Percentiles rank a stretch among this genome's conserved stretches.
These are phyloP conservation scores for Meteorus sp. DNA, from an alignment of 1,140 invertebrate species.

Conservation along the genomic window DNA sequence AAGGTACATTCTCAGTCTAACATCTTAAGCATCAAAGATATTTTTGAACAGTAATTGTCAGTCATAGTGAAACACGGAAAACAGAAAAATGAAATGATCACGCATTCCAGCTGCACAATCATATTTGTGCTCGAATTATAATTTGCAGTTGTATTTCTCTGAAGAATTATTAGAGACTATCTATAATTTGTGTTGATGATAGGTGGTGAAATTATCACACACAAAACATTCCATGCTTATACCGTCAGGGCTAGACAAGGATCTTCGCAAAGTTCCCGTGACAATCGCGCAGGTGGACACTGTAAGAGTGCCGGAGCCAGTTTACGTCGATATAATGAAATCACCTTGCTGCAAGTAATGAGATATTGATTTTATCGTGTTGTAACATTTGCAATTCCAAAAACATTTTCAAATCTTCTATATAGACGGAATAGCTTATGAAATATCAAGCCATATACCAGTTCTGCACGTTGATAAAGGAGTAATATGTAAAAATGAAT, in stretches of 20 bases:
- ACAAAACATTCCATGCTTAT: slow-evolving; percentile 89
- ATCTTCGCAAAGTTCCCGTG: slow-evolving; percentile 72
- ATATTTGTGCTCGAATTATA: neutral
- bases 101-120: too few species aligned
- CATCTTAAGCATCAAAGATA: too few species aligned
- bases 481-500: too few species aligned
- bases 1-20: too few species aligned
- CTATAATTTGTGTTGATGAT: slow-evolving; percentile 40
- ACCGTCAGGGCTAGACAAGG: slow-evolving; percentile 84
- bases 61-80: too few species aligned
- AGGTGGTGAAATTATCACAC: slow-evolving; percentile 63
- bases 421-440: too few species aligned
- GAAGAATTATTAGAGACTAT: neutral
- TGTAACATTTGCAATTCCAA: too few species aligned
- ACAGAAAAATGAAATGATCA: too few species aligned
- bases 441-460: too few species aligned
- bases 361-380: slow-evolving; percentile 11
- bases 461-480: too few species aligned
- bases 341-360: slow-evolving; percentile 66
- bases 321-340: slow-evolving; percentile 79
- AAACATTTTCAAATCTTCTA: too few species aligned
- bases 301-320: slow-evolving; percentile 81
- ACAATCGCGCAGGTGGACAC: slow-evolving; percentile 65
- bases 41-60: too few species aligned
- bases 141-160: slow-evolving; percentile 1